These are phyloP conservation scores for Laticauda laticaudata DNA, from an alignment of 2,113 vertebrate genomes.

Conservation along the genomic window DNA sequence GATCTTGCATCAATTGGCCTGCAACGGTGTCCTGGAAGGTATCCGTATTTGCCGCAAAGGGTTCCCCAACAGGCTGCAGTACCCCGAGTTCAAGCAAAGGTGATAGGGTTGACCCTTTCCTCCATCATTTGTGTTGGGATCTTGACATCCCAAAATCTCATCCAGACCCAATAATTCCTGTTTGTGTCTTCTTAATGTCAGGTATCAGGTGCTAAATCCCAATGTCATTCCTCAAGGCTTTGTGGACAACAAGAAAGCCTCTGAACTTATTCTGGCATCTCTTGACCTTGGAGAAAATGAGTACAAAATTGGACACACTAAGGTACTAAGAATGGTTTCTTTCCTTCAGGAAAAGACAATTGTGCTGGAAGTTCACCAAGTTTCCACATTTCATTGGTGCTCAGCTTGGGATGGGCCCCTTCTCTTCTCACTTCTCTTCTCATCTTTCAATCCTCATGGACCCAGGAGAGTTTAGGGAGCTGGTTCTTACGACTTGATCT, in stretches of 20 bases:
- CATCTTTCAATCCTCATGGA: not conserved
- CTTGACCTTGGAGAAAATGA: slow-evolving; percentile 35
- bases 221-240: slow-evolving; percentile 46
- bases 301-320: slow-evolving; percentile 48
- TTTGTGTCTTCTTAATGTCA: slow-evolving; percentile 21
- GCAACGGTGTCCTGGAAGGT: slow-evolving; percentile 57
- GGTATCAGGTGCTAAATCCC: slow-evolving; percentile 59
- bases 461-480: too few species aligned
- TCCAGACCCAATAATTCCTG: not conserved
- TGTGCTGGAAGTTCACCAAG: not conserved
- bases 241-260: slow-evolving; percentile 51
- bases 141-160: not conserved
- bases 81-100: slow-evolving; percentile 63
- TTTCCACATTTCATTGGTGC: not conserved
- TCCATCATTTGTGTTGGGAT: not conserved
- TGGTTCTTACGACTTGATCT: not conserved
- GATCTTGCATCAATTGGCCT: slow-evolving; percentile 59
- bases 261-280: slow-evolving; percentile 43
- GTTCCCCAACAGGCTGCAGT: slow-evolving; percentile 61
- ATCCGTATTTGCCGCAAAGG: slow-evolving; percentile 64
- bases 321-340: not conserved
- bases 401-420: not conserved
- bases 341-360: not conserved
- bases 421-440: not conserved
- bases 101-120: not conserved